phyloP scores from a whole-genome alignment of 2,888 invertebrate genomes.

The Odontocolon sp. region DNA sequence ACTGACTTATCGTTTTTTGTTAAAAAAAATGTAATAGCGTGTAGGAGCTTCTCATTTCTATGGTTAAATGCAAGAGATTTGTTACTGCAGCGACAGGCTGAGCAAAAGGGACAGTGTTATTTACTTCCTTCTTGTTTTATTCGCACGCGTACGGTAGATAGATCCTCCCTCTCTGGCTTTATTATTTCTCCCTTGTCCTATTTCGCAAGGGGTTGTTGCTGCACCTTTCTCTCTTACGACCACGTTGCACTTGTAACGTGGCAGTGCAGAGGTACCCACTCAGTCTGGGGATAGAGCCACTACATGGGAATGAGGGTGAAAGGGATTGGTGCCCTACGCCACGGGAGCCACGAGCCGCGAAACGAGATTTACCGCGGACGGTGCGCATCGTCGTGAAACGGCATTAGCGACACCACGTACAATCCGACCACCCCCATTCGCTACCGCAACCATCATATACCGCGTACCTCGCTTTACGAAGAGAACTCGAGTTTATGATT shows the following conservation, averaged over 20 bases:
- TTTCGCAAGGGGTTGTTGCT: conserved; percentile 13
- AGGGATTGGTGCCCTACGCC: conserved; percentile 15
- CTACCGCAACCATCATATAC: conserved; percentile 13
- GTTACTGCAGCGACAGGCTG: conserved; percentile 41
- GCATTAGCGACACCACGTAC: conserved; percentile 66
- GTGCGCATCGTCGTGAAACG: conserved; percentile 70
- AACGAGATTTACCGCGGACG: conserved; percentile 74
- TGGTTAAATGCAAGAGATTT: conserved; percentile 50
- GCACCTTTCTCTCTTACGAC: neutral
- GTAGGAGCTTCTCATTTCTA: conserved; percentile 38
- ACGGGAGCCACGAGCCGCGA: conserved; percentile 72
- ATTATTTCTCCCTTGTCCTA: conserved; percentile 54
- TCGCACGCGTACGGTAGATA: conserved; percentile 47
- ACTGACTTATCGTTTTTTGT: neutral
- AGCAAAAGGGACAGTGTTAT: conserved; percentile 46
- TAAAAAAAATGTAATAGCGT: neutral
- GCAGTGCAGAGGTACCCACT: neutral
- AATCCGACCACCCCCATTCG: conserved; percentile 9
- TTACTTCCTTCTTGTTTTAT: conserved; percentile 51
- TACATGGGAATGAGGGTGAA: conserved; percentile 4
- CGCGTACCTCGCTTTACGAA: conserved; percentile 52
- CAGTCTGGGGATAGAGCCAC: conserved; percentile 8
- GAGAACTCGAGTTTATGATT: conserved; percentile 61
- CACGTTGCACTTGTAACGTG: conserved; percentile 9
- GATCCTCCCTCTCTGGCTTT: conserved; percentile 37